These are phyloP conservation scores for Chaetophractus vellerosus DNA, from an alignment of 2,797 vertebrate genomes.

Conservation along the genomic window DNA sequence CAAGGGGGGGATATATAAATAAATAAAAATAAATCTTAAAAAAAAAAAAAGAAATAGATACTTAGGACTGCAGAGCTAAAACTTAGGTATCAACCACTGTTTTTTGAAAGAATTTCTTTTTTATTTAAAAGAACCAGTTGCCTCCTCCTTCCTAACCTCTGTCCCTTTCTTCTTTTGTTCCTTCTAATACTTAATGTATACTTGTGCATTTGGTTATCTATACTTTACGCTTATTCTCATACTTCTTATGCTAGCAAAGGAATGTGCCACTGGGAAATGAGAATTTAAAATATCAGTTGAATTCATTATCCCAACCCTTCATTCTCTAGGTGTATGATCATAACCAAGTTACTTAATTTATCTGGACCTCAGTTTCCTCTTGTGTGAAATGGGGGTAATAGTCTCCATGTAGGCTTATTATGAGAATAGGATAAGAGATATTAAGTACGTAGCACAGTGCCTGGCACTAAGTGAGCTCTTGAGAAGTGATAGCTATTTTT, in stretches of 20 bases:
- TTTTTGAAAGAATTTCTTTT: constrained; percentile 62
- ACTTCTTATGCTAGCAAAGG: not conserved
- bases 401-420: not conserved
- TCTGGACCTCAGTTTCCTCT: constrained; percentile 12
- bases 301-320: not conserved
- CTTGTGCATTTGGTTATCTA: not conserved
- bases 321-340: not conserved
- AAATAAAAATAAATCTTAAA: too few species aligned
- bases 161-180: not conserved
- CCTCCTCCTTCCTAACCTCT: not conserved
- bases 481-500: constrained; percentile 63
- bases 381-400: not conserved
- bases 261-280: not conserved
- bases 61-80: not conserved
- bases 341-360: not conserved
- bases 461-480: constrained; percentile 27
- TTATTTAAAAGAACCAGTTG: constrained; percentile 16
- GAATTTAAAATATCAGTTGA: not conserved
- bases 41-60: not conserved
- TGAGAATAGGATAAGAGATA: not conserved
- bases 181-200: not conserved
- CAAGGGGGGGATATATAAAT: too few species aligned
- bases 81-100: not conserved
- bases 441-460: not conserved
- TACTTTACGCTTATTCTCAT: not conserved